Base-by-base conservation (phyloP, 2,888 invertebrate species). In the Agrochola lota region DNA sequence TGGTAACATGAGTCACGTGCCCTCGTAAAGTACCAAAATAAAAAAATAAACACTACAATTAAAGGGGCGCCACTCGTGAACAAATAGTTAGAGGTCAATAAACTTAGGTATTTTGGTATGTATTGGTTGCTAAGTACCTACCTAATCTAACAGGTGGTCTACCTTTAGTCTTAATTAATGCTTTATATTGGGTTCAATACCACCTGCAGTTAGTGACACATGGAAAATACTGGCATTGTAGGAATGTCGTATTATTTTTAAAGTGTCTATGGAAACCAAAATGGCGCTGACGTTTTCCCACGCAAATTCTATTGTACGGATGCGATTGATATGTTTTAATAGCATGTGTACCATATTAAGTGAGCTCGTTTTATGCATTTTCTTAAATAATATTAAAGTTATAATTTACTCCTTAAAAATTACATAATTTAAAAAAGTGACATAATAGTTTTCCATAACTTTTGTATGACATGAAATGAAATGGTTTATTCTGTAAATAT, bases 121-220 rank as follows among this genome's bases (percentile, higher is more conserved):
- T 83, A 80, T 70, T 85, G 64, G 68, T 76, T 66, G 71, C 46
- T 81, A 78, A 67, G 67, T 69, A 74, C 69, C 74, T 69, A 74
- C 69, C 74, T 86, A 79, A 81, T 78, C 60, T 52, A 67, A 40
- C 64, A 85, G 76, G 68, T 81, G 78, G 66, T 78, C 68, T 81
- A 84, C 74, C 84, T 86, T 81, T 73, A 52, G 62, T 70, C 68
- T 74, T 85, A 85, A 82, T 85, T 82, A 79, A 80, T 83, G 46
- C 60, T 55, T 69, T 46, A 67, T 74, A 77, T 74, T 60, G 70
- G 26, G 80, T 85, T 85, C 83, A 85, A 75, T 85, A 85, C 80
- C 83, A 70, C 40, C 52, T 72, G 55, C n/a, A 73, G 83, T 84
- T 84, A 79, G 67, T 83, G 82, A 85, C 83, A 76, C 67, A 75